phyloP scores from a whole-genome alignment of 2,797 vertebrate genomes.

The Arnoldichthys spilopterus region DNA sequence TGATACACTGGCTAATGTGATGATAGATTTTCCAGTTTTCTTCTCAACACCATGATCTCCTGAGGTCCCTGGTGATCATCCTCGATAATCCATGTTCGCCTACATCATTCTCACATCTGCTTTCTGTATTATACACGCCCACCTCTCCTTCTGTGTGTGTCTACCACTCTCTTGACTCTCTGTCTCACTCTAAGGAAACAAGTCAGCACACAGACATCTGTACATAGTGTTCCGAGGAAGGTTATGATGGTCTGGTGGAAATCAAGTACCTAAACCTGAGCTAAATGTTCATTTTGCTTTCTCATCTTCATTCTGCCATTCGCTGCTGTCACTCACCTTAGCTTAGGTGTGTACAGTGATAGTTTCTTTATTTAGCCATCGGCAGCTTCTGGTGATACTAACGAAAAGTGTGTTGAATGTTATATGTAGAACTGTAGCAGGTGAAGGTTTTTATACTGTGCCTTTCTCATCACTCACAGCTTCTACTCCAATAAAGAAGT shows the following conservation, averaged over 20 bases:
- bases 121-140: slow-evolving; percentile 35
- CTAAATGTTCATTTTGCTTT: not conserved
- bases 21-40: not conserved
- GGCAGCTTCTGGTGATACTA: not conserved
- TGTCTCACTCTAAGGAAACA: slow-evolving; percentile 9
- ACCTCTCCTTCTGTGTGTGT: slow-evolving; percentile 4
- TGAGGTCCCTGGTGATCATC: slow-evolving; percentile 1
- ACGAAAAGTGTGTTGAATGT: not conserved
- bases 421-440: not conserved
- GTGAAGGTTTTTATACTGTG: not conserved
- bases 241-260: not conserved
- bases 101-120: slow-evolving; percentile 42
- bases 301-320: not conserved
- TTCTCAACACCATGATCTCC: slow-evolving; percentile 15
- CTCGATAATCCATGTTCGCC: slow-evolving; percentile 16
- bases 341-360: not conserved
- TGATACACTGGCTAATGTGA: not conserved
- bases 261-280: not conserved
- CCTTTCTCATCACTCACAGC: too few species aligned
- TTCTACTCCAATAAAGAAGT: too few species aligned
- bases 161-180: slow-evolving; percentile 57
- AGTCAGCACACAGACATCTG: slow-evolving; percentile 1
- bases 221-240: slow-evolving; percentile 7
- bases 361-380: not conserved
- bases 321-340: not conserved